A percentile compares a stretch with the other conserved stretches of the same genome.
phyloP scores from a whole-genome alignment of 1,140 invertebrate species.

The Drosophila aff. region DNA sequence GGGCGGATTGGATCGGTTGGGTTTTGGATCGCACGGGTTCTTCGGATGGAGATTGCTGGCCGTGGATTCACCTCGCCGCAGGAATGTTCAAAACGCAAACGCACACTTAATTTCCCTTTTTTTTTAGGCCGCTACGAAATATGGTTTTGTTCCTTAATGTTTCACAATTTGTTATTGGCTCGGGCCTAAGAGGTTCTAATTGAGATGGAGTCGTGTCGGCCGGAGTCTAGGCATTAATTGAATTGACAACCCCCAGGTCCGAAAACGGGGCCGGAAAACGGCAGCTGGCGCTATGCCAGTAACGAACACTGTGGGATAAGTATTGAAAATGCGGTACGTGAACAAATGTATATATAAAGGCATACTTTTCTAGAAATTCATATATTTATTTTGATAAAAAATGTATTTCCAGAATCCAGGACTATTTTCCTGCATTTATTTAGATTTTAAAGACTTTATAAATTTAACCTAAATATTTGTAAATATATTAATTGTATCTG shows the following conservation, averaged over 20 bases:
- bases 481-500: too few species aligned
- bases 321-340: too few species aligned
- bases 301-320: constrained; percentile 14
- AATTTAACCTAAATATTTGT: background rate
- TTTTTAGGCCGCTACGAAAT: constrained; percentile 32
- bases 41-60: background rate
- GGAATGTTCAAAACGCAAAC: constrained; percentile 61
- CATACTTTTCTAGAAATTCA: background rate
- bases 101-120: constrained; percentile 35
- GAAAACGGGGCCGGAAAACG: constrained; percentile 36
- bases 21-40: constrained; percentile 27
- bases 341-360: background rate
- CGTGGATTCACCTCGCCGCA: constrained; percentile 44
- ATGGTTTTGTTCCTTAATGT: constrained; percentile 64
- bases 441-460: background rate
- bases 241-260: constrained; percentile 66
- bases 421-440: background rate
- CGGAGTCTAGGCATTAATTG: constrained; percentile 71
- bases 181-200: constrained; percentile 77
- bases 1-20: constrained; percentile 11
- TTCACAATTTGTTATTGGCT: constrained; percentile 74
- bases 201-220: constrained; percentile 47
- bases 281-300: constrained; percentile 68
- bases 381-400: background rate
- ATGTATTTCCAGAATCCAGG: background rate